Conservation (phyloP, 1,140 invertebrate species). For the Drosophila mauritiana region DNA sequence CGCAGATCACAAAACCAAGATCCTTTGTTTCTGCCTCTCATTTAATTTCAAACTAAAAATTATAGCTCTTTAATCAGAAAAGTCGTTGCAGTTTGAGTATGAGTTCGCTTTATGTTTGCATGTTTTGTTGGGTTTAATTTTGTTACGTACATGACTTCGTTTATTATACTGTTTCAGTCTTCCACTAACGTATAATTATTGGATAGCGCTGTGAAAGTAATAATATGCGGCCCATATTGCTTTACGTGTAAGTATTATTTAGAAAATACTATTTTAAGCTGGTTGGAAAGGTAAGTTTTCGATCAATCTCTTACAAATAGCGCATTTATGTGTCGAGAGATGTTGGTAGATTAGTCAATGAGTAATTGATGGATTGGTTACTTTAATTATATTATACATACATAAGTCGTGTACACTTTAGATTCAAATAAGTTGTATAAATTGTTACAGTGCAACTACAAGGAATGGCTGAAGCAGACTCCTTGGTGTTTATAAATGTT, state of each 20-base stretch:
- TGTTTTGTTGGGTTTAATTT: constrained; percentile 3
- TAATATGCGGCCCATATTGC: constrained; percentile 35
- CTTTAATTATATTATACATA: constrained; percentile 80
- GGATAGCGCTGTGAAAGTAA: constrained; percentile 45
- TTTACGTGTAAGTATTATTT: constrained; percentile 34
- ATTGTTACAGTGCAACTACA: constrained; percentile 82
- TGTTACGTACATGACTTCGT: constrained; percentile 37
- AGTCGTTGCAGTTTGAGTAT: not conserved
- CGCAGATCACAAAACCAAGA: too few species aligned
- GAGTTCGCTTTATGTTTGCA: constrained; percentile 11
- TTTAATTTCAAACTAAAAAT: not conserved
- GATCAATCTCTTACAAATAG: constrained; percentile 44
- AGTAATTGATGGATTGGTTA: constrained; percentile 73
- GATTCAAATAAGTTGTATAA: constrained; percentile 72
- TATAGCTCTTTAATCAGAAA: not conserved
- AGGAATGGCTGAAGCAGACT: constrained; percentile 81
- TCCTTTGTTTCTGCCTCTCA: not conserved
- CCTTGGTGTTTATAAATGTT: constrained; percentile 73
- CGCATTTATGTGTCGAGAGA: constrained; percentile 33
- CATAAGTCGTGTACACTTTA: constrained; percentile 72
- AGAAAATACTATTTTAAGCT: constrained; percentile 36
- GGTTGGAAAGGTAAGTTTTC: constrained; percentile 11
- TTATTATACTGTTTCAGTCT: constrained; percentile 44
- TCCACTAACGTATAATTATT: constrained; percentile 48
- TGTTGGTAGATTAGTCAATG: constrained; percentile 35